Base-by-base conservation (phyloP, 2,797 vertebrate species). In the Arrhamphus sclerolepis region DNA sequence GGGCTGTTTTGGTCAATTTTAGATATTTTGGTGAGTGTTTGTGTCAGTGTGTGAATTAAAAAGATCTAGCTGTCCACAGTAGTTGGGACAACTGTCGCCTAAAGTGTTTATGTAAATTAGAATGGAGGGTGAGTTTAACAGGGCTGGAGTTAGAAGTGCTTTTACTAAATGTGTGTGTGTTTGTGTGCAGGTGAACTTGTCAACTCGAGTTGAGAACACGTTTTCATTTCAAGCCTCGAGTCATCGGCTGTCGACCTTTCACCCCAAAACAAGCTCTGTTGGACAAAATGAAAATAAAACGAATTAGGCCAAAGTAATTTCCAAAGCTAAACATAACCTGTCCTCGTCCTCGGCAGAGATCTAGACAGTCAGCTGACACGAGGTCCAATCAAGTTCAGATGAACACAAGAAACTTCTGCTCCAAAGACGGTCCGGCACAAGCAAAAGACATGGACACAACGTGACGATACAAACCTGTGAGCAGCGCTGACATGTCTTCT, bases 31-130 rank as follows among this genome's bases (percentile, higher is more conserved):
- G 31, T 17, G 41, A 11, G 42, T 5, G 29, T 13, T 43, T 34
- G 52, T 43, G 54, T 31, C 19, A 17, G 7, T 24, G 44, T 34
- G 53, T 0, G 13, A 66, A 48, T 56, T 72, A 62, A 58, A 62
- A 73, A 58, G 49, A 38, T 51, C 24, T 22, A 55, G 49, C 61
- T 63, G 71, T 73, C 75, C 43, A 50, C 64, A 38, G 56, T 6
- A 21, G 40, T 60, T 34, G 47, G 39, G 48, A 53, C 43, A n/a
- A 7, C 56, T 60, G 67, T 55, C 31, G 5, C 31, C 58, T 52
- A 28, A 56, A 31, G 48, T 43, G 48, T 65, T 60, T 43, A 46
- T 46, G 41, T 38, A 52, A 29, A 48, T 22, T 31, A 7, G 44
- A 41, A 40, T 57, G 49, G 24, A 54, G 41, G 48, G 61, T 26